These are phyloP conservation scores for Sorex maritimensis DNA, from an alignment of 2,797 vertebrate species.

Conservation along the genomic window DNA sequence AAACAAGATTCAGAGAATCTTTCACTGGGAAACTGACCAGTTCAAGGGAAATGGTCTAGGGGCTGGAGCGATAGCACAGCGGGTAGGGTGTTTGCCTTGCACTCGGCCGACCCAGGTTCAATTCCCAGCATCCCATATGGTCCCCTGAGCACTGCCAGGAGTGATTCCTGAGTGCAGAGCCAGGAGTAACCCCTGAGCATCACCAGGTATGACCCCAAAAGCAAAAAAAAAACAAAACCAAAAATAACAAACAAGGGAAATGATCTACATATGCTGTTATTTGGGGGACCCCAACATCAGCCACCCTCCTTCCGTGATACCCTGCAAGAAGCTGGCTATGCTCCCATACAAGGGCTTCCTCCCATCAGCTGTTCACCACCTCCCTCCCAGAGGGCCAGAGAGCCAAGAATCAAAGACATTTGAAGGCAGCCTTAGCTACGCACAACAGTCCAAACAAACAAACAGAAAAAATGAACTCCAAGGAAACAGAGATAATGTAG, in stretches of 20 bases:
- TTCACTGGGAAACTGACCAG: neutral
- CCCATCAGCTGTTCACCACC: neutral
- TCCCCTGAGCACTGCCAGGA: too few relatives aligned
- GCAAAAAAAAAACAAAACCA: too few relatives aligned
- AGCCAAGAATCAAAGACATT: constrained; percentile 65
- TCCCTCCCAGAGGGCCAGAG: neutral
- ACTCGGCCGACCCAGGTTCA: too few relatives aligned
- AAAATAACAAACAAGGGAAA: neutral
- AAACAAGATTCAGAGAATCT: neutral
- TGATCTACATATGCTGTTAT: neutral
- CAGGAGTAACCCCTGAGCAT: too few relatives aligned
- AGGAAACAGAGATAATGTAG: constrained; percentile 78
- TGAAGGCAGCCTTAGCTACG: constrained; percentile 69
- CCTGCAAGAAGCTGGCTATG: constrained; percentile 13
- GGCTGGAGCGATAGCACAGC: too few relatives aligned
- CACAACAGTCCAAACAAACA: constrained; percentile 79
- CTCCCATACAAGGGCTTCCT: neutral
- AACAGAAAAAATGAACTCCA: constrained; percentile 68
- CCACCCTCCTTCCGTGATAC: neutral
- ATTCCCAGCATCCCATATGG: too few relatives aligned
- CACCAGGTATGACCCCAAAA: too few relatives aligned
- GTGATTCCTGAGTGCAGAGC: too few relatives aligned
- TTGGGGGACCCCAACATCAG: neutral
- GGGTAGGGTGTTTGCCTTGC: too few relatives aligned
- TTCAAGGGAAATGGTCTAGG: neutral